phyloP scores from a whole-genome alignment of 1,140 invertebrate genomes.

The Mercenaria mercenaria region DNA sequence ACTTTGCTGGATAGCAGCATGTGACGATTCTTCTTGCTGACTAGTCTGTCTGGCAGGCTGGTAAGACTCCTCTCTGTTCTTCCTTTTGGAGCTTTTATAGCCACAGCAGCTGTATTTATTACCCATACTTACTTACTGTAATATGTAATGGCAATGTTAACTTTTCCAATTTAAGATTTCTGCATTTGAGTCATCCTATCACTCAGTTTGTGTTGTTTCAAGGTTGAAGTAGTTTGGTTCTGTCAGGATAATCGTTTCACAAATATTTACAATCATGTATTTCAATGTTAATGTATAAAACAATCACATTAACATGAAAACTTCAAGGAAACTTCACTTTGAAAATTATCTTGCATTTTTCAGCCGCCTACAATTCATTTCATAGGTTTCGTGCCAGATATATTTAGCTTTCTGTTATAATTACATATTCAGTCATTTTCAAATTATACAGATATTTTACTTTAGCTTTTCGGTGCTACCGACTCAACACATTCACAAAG shows the following conservation, averaged over 20 bases:
- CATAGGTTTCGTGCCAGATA: no score
- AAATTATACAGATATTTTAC: no score
- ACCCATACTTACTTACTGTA: conserved; percentile 80
- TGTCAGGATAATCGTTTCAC: not conserved
- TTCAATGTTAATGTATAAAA: not conserved
- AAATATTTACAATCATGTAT: not conserved
- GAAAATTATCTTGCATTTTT: no score
- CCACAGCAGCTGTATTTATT: conserved; percentile 86
- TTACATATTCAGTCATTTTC: no score
- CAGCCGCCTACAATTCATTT: no score
- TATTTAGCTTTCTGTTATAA: no score
- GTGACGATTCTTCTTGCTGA: conserved; percentile 38
- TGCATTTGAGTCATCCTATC: not conserved
- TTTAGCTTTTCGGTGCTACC: no score
- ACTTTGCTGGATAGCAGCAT: conserved; percentile 87
- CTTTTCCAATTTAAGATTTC: not conserved
- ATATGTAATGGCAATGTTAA: no score
- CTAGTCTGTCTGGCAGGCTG: conserved; percentile 54
- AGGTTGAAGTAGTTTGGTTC: not conserved
- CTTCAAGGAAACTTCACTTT: no score
- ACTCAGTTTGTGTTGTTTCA: not conserved
- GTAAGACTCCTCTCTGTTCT: conserved; percentile 83
- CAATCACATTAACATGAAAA: no score
- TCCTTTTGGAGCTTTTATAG: conserved; percentile 81
- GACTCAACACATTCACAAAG: not conserved